Base-by-base conservation (phyloP, 1,140 invertebrate genomes). In the Drosophila fuyamai region DNA sequence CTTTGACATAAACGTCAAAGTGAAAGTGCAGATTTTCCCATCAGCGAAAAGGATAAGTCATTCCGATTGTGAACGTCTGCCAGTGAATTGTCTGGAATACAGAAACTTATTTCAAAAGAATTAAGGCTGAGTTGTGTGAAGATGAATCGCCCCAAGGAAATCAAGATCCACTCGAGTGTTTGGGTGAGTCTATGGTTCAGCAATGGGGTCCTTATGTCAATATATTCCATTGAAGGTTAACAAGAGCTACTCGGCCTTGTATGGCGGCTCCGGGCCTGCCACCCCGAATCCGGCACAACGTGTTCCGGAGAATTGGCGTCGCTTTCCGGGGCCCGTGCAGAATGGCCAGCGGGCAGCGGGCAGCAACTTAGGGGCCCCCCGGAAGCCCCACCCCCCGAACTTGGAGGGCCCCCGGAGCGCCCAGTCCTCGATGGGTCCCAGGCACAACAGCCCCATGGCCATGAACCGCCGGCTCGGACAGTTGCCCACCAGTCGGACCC, bases 131-230 rank as follows among this genome's bases (percentile, higher is more conserved):
- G 4, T 10, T 9, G 29, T 16, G 13, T n/a, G 1, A 61, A 40
- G 4, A 62, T 62, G 59, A 9, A 32, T 40, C 14, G 14, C 0
- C 14, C 0, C 0, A 40, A 18, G 14, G 5, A 41, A 9, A 5
- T 0, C 0, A 18, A 41, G 13, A 41, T 32, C 0, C 5, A 3
- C 2, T 0, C 12, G 0, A n/a, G 6, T 16, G 54, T 7, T 5
- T 58, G 53, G 54, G 54, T 62, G n/a, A 32, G 53, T 51, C 6
- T 14, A 27, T 6, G 13, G 23, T 29, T 6, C 9, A 4, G n/a
- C n/a, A n/a, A 6, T n/a, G 23, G 4, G 7, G 7, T 32, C 8
- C 29, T 1, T 2, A 8, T 32, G 29, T 32, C 8, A 32, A 8
- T 6, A 8, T 8, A 7, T 32, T n/a, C 13, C 13, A 4, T 48